phyloP scores from a whole-genome alignment of 2,797 vertebrate species.

The Harpagifer antarcticus region DNA sequence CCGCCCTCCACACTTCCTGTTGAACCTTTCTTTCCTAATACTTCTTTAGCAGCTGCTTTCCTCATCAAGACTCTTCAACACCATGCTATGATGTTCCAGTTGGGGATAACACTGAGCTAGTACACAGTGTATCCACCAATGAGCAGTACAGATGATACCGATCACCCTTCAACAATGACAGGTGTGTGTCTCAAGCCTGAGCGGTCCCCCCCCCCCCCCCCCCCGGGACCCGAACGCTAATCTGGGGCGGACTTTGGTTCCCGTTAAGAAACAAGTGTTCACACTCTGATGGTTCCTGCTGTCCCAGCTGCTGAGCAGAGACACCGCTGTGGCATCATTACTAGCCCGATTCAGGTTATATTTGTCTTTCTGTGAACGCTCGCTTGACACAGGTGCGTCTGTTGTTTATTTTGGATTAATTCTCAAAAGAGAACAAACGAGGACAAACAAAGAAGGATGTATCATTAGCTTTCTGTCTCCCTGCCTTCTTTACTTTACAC shows the following conservation, averaged over 20 bases:
- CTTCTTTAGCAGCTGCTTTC: background rate
- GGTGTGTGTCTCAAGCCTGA: constrained; percentile 76
- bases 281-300: constrained; percentile 59
- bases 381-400: constrained; percentile 53
- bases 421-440: constrained; percentile 47
- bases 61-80: constrained; percentile 20
- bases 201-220: constrained; percentile 49
- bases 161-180: constrained; percentile 61
- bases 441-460: constrained; percentile 42
- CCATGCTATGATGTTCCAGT: constrained; percentile 3
- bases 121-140: constrained; percentile 21
- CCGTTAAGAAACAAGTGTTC: constrained; percentile 50
- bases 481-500: background rate
- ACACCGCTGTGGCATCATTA: constrained; percentile 68
- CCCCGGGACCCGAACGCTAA: constrained; percentile 51
- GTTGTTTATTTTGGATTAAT: constrained; percentile 60
- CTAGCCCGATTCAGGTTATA: constrained; percentile 42
- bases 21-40: background rate
- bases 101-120: constrained; percentile 41
- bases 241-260: constrained; percentile 62
- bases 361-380: constrained; percentile 53
- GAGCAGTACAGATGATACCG: constrained; percentile 36
- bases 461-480: constrained; percentile 31
- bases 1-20: background rate
- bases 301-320: constrained; percentile 73